Evolutionary conservation across 2,888 invertebrate species (phyloP).

Genomic region (Idaea straminata): DNA sequence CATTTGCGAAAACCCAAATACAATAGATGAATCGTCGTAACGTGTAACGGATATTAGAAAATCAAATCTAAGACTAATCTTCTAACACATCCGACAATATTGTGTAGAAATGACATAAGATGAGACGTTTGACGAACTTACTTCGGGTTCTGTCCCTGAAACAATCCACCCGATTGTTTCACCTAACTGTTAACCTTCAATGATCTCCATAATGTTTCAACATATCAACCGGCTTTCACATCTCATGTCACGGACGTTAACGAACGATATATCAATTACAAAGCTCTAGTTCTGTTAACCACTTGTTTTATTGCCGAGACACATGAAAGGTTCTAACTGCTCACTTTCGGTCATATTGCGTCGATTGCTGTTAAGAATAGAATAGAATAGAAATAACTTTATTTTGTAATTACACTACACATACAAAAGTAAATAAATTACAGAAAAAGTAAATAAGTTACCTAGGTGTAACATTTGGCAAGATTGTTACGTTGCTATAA

Average conservation of each 20-base stretch:
- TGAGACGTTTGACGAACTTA: too few species aligned
- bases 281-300: conserved; percentile 10
- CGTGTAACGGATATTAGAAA: too few species aligned
- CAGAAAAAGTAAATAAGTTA: too few species aligned
- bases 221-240: not conserved
- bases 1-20: too few species aligned
- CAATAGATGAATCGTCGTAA: too few species aligned
- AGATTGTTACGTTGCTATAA: not conserved
- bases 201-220: not conserved
- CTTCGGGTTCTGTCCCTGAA: not conserved
- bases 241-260: not conserved
- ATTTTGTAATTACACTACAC: too few species aligned
- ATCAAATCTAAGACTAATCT: too few species aligned
- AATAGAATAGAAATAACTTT: too few species aligned
- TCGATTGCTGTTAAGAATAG: not conserved
- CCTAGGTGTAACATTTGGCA: not conserved
- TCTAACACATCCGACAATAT: too few species aligned
- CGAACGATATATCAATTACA: not conserved
- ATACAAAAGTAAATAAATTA: too few species aligned
- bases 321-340: conserved; percentile 12
- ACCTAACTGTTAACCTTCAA: not conserved
- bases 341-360: not conserved
- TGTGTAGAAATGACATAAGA: too few species aligned
- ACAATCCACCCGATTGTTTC: not conserved
- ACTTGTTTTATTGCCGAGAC: conserved; percentile 17